Conservation (phyloP, 2,797 vertebrate genomes). For the Alexandromys oeconomus region DNA sequence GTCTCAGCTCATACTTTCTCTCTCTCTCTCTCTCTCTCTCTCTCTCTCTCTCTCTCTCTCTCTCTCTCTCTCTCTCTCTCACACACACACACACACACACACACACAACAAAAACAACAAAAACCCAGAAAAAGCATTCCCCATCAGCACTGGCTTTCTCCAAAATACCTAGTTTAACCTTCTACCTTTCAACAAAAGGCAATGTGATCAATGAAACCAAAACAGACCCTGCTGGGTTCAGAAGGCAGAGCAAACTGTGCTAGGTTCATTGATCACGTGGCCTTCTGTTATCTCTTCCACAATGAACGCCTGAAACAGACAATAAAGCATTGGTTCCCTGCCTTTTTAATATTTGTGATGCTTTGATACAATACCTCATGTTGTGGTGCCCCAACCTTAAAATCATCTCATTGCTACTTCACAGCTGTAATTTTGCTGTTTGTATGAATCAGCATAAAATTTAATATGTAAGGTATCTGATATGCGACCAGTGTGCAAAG, state of each 20-base stretch:
- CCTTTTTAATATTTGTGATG: neutral
- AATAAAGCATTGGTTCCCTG: neutral
- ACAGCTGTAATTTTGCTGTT: neutral
- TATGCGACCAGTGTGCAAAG: neutral
- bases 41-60: too few species aligned
- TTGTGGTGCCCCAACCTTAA: neutral
- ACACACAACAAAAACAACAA: too few species aligned
- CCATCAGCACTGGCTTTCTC: too few species aligned
- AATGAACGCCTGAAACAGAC: neutral
- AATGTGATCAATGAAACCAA: neutral
- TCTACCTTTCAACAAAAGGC: neutral
- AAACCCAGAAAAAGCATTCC: too few species aligned
- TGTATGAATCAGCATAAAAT: neutral
- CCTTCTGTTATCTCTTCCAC: neutral
- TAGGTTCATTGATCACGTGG: neutral
- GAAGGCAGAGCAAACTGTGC: neutral
- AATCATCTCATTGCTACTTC: neutral
- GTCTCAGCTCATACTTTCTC: too few species aligned
- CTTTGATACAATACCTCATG: neutral
- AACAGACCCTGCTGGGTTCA: neutral
- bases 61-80: too few species aligned
- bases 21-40: too few species aligned
- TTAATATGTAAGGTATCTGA: neutral
- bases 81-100: too few species aligned
- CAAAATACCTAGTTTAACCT: neutral